Conservation (phyloP, 2,113 vertebrate genomes). For the Muntiacus reevesi region DNA sequence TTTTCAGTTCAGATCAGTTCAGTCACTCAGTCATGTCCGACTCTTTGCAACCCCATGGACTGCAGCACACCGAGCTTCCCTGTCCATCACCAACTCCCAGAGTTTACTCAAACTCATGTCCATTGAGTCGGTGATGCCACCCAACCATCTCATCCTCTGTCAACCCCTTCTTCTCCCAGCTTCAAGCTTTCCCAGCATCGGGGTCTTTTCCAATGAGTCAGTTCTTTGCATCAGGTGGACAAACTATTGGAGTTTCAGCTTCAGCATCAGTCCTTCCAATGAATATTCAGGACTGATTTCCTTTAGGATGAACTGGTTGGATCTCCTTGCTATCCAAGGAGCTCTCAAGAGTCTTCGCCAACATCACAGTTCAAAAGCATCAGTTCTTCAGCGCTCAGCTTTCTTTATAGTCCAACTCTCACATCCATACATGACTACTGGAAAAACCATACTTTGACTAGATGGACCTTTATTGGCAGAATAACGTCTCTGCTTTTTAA, state of each 20-base stretch:
- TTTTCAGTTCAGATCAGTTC: neutral
- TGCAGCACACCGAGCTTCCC: accelerated
- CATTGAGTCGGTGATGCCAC: neutral
- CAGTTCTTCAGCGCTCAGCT: neutral
- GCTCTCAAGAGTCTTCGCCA: neutral
- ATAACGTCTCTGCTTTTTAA: neutral
- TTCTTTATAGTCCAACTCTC: neutral
- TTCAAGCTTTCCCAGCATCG: neutral
- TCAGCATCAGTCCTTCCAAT: neutral
- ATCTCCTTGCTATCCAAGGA: neutral
- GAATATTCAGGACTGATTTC: neutral
- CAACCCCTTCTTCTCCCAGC: neutral
- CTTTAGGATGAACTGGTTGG: neutral
- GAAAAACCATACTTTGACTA: neutral
- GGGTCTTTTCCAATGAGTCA: neutral
- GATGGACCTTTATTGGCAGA: neutral
- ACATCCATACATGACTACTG: neutral
- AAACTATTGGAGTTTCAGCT: neutral
- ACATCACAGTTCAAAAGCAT: neutral
- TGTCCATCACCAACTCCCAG: neutral
- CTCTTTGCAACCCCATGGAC: neutral
- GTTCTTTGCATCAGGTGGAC: neutral
- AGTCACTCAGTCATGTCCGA: neutral
- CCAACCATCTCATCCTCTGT: neutral
- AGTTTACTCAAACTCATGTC: neutral